Conservation (phyloP, 1,140 invertebrate species). For the Steinernema feltiae region DNA sequence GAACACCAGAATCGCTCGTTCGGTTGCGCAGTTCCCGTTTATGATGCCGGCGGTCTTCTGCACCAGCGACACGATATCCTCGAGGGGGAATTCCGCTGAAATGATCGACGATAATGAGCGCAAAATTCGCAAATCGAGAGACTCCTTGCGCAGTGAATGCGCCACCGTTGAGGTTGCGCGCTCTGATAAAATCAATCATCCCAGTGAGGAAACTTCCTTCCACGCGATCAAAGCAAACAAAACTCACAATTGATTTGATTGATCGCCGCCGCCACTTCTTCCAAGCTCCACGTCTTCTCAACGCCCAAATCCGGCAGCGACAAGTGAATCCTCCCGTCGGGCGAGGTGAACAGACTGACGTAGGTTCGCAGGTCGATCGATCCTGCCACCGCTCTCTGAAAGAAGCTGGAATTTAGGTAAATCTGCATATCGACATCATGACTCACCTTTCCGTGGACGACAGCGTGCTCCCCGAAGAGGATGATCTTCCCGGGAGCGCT, state of each 20-base stretch:
- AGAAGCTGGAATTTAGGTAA: not conserved
- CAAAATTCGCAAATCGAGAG: no score
- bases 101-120: no score
- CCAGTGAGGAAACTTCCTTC: no score
- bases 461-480: slow-evolving; percentile 90
- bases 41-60: not conserved
- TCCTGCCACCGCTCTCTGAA: slow-evolving; percentile 71
- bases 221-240: not conserved
- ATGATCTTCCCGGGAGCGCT: slow-evolving; percentile 93
- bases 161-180: no score
- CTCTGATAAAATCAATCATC: no score
- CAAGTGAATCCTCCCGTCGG: slow-evolving; percentile 58
- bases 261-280: slow-evolving; percentile 48
- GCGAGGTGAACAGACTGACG: slow-evolving; percentile 57
- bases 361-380: slow-evolving; percentile 73
- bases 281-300: slow-evolving; percentile 58
- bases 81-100: slow-evolving; percentile 42
- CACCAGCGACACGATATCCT: slow-evolving; percentile 42
- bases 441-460: slow-evolving; percentile 85
- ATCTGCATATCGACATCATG: not conserved
- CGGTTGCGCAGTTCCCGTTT: not conserved
- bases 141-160: no score
- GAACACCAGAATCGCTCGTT: slow-evolving; percentile 60
- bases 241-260: slow-evolving; percentile 26
- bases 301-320: slow-evolving; percentile 60